Evolutionary conservation across 2,113 vertebrate genomes (phyloP), one percentile per base, ranked within the genome.

Genomic region (Siniperca knerii): DNA sequence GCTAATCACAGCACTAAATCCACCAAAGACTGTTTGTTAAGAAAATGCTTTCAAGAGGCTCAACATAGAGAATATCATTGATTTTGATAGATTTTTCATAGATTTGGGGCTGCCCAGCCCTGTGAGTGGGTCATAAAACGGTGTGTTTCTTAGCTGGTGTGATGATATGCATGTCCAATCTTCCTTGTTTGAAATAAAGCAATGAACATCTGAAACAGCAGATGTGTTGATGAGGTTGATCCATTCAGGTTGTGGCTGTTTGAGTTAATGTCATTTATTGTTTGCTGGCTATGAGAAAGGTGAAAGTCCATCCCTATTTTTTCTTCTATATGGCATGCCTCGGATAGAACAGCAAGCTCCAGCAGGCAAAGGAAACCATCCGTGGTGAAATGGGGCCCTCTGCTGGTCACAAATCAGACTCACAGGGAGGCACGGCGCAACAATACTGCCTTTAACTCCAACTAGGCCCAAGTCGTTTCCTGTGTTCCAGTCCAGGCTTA

Each of bases 1-100:
- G 93, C 95, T 94, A 93, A 95, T 96, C 95, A 96, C 95, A 95
- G 94, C 94, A 95, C 91, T 90, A 91, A 95, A 94, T 92, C 92
- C 91, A 95, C 92, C 88, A 91, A 91, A 89, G 42, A 85, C 18
- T 48, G 73, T 76, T 83, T 84, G 58, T 81, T 29, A 54, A 88
- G 64, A 74, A 90, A 90, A 92, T 87, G 74, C 40, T 92, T 93
- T 84, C 50, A 92, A 87, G 82, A 92, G 90, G 91, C 90, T 94
- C 84, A 81, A 90, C 72, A 84, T 89, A 85, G 92, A 90, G 76
- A 85, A 58, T 54, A 85, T 84, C 87, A 85, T 79, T 84, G 79
- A 84, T 89, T 29, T 29, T 29, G 29, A 29, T 29, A 29, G 29
- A 29, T 29, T 29, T 29, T 29, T 29, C 29, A 29, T 77, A 75